A percentile compares a stretch with the other conserved stretches of the same genome.
phyloP scores from a whole-genome alignment of 1,140 invertebrate species.

The Scaptomyza montana region DNA sequence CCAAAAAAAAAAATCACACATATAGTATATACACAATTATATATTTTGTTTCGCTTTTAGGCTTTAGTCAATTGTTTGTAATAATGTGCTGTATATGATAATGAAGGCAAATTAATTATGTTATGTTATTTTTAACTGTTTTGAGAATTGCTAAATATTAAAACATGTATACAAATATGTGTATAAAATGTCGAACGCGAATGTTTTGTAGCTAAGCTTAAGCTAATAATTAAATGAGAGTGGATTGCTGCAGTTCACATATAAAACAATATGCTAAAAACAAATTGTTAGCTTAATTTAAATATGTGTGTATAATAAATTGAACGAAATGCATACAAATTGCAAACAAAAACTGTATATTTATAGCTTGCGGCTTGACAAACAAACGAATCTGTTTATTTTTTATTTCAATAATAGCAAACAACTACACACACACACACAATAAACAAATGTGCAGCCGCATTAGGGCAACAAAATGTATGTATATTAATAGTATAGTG shows the following conservation, averaged over 20 bases:
- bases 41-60: conserved; percentile 66
- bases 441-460: conserved; percentile 19
- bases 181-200: conserved; percentile 32
- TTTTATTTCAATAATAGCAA: conserved; percentile 31
- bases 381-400: conserved; percentile 31
- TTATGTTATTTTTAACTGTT: conserved; percentile 74
- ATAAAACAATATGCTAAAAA: conserved; percentile 14
- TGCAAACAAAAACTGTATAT: conserved; percentile 40
- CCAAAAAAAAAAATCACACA: conserved; percentile 38
- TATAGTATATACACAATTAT: conserved; percentile 24
- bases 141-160: conserved; percentile 51
- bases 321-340: conserved; percentile 40
- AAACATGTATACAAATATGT: conserved; percentile 43
- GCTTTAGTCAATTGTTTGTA: conserved; percentile 77
- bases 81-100: conserved; percentile 54
- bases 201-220: conserved; percentile 54
- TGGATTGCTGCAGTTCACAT: conserved; percentile 4
- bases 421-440: not conserved
- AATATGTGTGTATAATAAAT: conserved; percentile 30
- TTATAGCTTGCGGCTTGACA: conserved; percentile 38
- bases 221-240: conserved; percentile 47
- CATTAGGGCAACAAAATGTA: conserved; percentile 24
- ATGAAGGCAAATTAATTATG: conserved; percentile 63
- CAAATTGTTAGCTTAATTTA: conserved; percentile 44
- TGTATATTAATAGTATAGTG: conserved; percentile 24